Conservation (phyloP, 2,888 invertebrate species). For the Crocallis elinguaria region DNA sequence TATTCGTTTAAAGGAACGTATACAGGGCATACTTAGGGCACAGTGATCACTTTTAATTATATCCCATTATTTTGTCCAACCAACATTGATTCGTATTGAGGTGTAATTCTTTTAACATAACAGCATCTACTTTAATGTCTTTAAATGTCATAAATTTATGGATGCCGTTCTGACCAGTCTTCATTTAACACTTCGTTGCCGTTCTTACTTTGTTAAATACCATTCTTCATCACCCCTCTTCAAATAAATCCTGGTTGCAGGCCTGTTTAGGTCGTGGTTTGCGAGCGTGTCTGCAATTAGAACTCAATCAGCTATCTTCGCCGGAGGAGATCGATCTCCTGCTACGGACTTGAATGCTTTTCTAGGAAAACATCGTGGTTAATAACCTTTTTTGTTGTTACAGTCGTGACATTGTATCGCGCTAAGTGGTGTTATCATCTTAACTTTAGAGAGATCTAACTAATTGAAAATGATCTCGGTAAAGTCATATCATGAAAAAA, state of each 20-base stretch:
- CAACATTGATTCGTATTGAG: no score
- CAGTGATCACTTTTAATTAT: not conserved
- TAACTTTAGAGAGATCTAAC: not conserved
- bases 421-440: slow-evolving; percentile 14
- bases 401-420: slow-evolving; percentile 15
- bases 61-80: not conserved
- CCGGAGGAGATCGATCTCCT: slow-evolving; percentile 19
- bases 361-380: slow-evolving; percentile 18
- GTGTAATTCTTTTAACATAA: no score
- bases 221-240: not conserved
- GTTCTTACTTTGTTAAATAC: no score
- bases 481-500: not conserved
- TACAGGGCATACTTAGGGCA: not conserved
- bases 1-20: slow-evolving; percentile 12
- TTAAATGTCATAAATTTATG: not conserved
- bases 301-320: slow-evolving; percentile 48
- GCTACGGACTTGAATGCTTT: not conserved
- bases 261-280: slow-evolving; percentile 30
- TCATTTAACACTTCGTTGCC: not conserved
- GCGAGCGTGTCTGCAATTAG: slow-evolving; percentile 47
- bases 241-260: slow-evolving; percentile 2
- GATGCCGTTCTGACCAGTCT: not conserved
- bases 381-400: slow-evolving; percentile 12
- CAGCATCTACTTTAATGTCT: no score
- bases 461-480: not conserved